These are phyloP conservation scores for Drosophila macrospina DNA, from an alignment of 2,888 invertebrate genomes.

Conservation along the genomic window DNA sequence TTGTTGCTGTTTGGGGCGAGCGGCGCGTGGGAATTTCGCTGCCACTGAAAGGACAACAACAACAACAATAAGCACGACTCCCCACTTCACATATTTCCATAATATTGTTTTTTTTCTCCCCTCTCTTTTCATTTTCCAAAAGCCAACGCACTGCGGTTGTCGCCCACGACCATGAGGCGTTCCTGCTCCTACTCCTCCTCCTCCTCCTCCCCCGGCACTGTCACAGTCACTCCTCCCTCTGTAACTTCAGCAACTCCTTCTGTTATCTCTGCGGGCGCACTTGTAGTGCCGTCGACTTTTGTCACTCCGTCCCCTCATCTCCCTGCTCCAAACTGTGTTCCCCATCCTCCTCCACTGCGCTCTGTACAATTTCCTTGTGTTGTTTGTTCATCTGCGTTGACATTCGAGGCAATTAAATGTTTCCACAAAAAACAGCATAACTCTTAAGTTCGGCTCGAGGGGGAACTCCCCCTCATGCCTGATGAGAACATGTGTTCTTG, in stretches of 20 bases:
- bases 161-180: conserved; percentile 27
- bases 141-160: conserved; percentile 68
- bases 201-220: background rate
- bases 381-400: conserved; percentile 76
- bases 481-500: conserved; percentile 76
- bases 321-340: background rate
- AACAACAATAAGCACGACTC: conserved; percentile 27
- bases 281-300: conserved; percentile 58
- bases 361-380: conserved; percentile 50
- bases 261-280: conserved; percentile 57
- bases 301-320: conserved; percentile 2
- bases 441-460: conserved; percentile 18
- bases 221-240: conserved; percentile 3
- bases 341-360: conserved; percentile 11
- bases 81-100: conserved; percentile 47
- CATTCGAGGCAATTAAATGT: conserved; percentile 78
- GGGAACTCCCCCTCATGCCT: background rate
- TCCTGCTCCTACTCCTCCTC: background rate
- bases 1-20: conserved; percentile 37
- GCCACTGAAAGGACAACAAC: conserved; percentile 30
- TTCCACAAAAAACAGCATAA: conserved; percentile 42
- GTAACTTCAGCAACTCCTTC: conserved; percentile 20
- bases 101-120: conserved; percentile 6
- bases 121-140: conserved; percentile 55
- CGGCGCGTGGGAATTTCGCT: conserved; percentile 64